Conservation (phyloP, 2,797 vertebrate genomes). For the Enteromius paludinosus region DNA sequence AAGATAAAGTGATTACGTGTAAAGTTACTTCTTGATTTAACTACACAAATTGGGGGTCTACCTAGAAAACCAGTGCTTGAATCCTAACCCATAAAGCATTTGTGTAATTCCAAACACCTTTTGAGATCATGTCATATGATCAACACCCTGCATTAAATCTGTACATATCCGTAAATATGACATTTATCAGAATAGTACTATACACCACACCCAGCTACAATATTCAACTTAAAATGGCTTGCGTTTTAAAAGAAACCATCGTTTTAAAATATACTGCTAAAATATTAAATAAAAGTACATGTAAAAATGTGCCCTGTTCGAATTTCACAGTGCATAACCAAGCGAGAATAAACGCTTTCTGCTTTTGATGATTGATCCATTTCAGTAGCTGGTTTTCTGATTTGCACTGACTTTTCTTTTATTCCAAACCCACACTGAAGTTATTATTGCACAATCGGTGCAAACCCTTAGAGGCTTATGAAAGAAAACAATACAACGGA, state of each 20-base stretch:
- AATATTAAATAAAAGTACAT: neutral
- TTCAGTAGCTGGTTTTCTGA: slow-evolving; percentile 20
- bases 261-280: neutral
- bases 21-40: slow-evolving; percentile 15
- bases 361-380: slow-evolving; percentile 27
- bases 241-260: neutral
- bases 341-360: slow-evolving; percentile 5
- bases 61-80: slow-evolving; percentile 35
- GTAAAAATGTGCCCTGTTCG: slow-evolving; percentile 12
- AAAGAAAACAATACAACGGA: slow-evolving; percentile 13
- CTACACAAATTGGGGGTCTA: slow-evolving; percentile 11
- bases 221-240: slow-evolving; percentile 34
- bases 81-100: slow-evolving; percentile 40
- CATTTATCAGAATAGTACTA: slow-evolving; percentile 30
- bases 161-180: slow-evolving; percentile 11
- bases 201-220: slow-evolving; percentile 29
- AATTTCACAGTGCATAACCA: slow-evolving; percentile 43
- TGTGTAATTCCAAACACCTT: slow-evolving; percentile 23
- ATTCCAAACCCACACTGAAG: slow-evolving; percentile 20
- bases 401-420: slow-evolving; percentile 5
- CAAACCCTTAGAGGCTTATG: slow-evolving; percentile 27
- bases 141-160: slow-evolving; percentile 25
- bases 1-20: slow-evolving; percentile 32
- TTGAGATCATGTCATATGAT: slow-evolving; percentile 21
- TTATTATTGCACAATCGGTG: slow-evolving; percentile 53